Conservation (phyloP, 2,113 vertebrate genomes). For the Cacatua alba region DNA sequence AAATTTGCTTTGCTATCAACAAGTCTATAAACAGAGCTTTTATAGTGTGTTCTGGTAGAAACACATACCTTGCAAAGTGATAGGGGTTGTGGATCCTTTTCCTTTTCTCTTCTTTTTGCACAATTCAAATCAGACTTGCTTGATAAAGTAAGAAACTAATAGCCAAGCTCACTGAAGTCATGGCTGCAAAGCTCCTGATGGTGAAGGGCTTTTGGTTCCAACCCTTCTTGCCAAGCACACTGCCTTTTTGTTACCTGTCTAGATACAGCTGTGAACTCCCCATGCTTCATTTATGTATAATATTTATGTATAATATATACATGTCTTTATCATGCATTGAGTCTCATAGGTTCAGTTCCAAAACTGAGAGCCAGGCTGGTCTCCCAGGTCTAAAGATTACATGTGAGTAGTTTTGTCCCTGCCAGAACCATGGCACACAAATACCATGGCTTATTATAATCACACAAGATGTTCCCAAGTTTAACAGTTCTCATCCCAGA, state of each 20-base stretch:
- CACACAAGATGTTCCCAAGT: neutral
- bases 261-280: neutral
- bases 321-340: neutral
- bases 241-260: neutral
- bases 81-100: neutral
- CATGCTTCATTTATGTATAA: neutral
- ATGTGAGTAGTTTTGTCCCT: neutral
- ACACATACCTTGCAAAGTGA: neutral
- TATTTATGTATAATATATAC: neutral
- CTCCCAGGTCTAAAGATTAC: neutral
- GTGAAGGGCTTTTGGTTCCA: neutral
- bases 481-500: constrained; percentile 3
- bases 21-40: neutral
- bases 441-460: neutral
- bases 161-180: neutral
- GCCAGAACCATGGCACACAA: neutral
- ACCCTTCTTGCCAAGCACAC: neutral
- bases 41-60: neutral
- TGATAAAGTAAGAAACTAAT: neutral
- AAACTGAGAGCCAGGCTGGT: neutral
- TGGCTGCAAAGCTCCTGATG: neutral
- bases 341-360: neutral
- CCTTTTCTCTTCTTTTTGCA: neutral
- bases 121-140: neutral
- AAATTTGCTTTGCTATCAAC: constrained; percentile 29